phyloP scores from a whole-genome alignment of 2,888 invertebrate genomes.

The Biston betularia region DNA sequence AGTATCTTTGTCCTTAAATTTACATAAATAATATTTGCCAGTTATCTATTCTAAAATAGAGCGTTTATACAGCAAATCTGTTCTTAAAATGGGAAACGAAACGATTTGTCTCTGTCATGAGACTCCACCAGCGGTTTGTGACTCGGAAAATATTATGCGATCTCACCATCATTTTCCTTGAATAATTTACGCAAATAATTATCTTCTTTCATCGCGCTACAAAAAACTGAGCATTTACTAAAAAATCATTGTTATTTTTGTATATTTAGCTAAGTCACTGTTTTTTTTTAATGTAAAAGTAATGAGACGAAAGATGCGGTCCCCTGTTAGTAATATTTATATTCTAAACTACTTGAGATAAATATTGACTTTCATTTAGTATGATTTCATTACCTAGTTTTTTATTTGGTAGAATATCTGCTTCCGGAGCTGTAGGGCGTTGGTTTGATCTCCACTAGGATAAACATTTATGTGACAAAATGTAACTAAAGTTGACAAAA shows the following conservation, averaged over 20 bases:
- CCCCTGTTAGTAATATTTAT: no score
- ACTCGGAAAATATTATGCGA: constrained; percentile 60
- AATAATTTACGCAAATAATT: constrained; percentile 48
- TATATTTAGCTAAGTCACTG: constrained; percentile 8
- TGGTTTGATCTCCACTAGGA: no score
- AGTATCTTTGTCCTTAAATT: neutral
- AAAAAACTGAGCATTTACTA: neutral
- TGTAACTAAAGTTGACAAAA: no score
- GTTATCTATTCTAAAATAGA: constrained; percentile 33
- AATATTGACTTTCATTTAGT: no score
- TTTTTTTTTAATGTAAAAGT: no score
- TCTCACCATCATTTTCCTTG: constrained; percentile 44
- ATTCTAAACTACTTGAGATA: no score
- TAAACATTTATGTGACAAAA: no score
- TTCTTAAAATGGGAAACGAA: constrained; percentile 52
- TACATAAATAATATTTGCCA: neutral
- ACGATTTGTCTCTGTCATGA: constrained; percentile 56
- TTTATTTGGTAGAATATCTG: no score
- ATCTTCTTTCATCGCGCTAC: constrained; percentile 36
- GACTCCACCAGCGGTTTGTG: constrained; percentile 52
- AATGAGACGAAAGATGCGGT: no score
- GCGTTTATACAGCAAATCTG: constrained; percentile 49
- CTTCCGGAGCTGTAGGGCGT: no score
- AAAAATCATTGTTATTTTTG: neutral
- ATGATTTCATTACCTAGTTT: no score